Base-by-base conservation (phyloP, 2,113 vertebrate species). In the Corythornis vintsioides region DNA sequence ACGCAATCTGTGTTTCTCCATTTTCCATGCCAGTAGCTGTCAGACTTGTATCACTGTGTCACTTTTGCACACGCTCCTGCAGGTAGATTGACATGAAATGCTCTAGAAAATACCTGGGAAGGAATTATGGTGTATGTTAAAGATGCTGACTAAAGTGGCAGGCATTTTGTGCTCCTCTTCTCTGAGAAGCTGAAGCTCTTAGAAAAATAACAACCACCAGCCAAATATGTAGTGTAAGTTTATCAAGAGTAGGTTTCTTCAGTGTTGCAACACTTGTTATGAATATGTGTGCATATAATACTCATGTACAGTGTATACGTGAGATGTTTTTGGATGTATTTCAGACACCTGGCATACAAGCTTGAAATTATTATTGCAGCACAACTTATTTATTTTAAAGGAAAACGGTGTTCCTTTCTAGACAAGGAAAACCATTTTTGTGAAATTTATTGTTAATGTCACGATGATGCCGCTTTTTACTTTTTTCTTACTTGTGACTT, bases 21-120 rank as follows among this genome's bases (percentile, higher is more conserved):
- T 96, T 97, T 96, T 96, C 92, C 66, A 63, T 10, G 16, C 94
- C 96, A 53, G 87, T 90, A 96, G 95, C 96, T 97, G 95, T 94
- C 95, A 94, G 96, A 96, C 96, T 92, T 92, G 86, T 86, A 79
- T 96, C 95, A 92, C 94, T 98, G 95, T 70, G 97, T 97, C 97
- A 97, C 96, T 97, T 97, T 96, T 93, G 97, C 97, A 97, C 97
- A 97, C 50, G 95, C 93, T 97, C 94, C 96, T 97, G 97, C 96
- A 96, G 97, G 97, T 97, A 97, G 97, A 96, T 95, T 97, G 97
- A 95, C 96, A 92, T 94, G 94, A 97, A 97, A 94, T 92, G 91
- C 95, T 97, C 91, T 83, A 96, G 97, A 97, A 98, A 96, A 97
- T 98, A 97, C 95, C 92, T 89, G 86, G 94, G 84, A 96, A 96